These are phyloP conservation scores for Felis chaus DNA, from an alignment of 2,113 vertebrate genomes.

Conservation along the genomic window DNA sequence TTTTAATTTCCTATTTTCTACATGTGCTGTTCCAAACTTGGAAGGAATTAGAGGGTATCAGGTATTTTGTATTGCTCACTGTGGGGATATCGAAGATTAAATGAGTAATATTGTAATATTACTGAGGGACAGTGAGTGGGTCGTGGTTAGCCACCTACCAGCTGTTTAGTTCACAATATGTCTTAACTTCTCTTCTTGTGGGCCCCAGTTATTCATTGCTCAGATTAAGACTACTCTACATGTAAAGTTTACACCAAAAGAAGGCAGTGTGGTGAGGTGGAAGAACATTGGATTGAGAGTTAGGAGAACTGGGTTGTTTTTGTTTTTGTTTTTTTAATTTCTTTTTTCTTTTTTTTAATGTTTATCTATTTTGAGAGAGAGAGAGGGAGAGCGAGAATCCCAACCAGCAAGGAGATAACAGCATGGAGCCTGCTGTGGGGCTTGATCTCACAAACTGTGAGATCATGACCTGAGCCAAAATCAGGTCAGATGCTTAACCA, in stretches of 20 bases:
- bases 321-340: not conserved
- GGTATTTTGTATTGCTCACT: conserved; percentile 9
- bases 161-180: not conserved
- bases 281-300: not conserved
- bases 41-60: not conserved
- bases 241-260: not conserved
- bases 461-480: not conserved
- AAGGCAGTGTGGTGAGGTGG: not conserved
- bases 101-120: not conserved
- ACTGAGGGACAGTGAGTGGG: not conserved
- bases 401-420: too few relatives aligned
- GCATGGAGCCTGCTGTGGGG: too few relatives aligned
- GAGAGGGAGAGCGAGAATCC: too few relatives aligned
- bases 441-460: not conserved
- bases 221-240: not conserved
- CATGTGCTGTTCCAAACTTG: not conserved
- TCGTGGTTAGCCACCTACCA: not conserved
- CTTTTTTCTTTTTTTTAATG: not conserved
- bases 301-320: not conserved
- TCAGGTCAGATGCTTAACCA: not conserved
- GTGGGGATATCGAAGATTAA: not conserved
- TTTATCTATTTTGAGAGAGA: too few relatives aligned
- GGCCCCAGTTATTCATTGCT: not conserved
- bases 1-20: not conserved
- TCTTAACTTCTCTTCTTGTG: not conserved